Percentiles rank a stretch among this genome's conserved stretches.
These are phyloP conservation scores for Uropsilus gracilis DNA, from an alignment of 2,113 vertebrate genomes.

Conservation along the genomic window DNA sequence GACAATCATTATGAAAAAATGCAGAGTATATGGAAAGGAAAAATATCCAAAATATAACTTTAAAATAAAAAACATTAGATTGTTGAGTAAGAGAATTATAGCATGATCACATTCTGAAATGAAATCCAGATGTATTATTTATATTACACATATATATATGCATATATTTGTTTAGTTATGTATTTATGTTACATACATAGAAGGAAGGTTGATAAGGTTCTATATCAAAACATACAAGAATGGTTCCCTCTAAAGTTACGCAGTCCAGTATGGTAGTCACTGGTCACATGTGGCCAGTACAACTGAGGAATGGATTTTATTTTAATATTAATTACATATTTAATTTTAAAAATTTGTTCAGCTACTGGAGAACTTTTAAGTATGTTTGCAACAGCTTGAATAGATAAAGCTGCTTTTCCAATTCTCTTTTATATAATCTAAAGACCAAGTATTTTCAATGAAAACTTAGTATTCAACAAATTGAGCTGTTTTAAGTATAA, in stretches of 20 bases:
- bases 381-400: neutral
- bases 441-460: neutral
- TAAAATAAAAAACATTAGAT: neutral
- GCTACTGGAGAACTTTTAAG: neutral
- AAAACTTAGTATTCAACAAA: slow-evolving; percentile 1
- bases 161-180: neutral
- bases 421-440: neutral
- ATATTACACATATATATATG: neutral
- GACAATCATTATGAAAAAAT: neutral
- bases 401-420: neutral
- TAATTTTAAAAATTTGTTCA: neutral
- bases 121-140: neutral
- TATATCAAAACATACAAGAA: neutral
- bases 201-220: neutral
- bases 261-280: too few species aligned
- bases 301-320: neutral
- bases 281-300: neutral
- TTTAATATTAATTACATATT: slow-evolving; percentile 26
- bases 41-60: neutral
- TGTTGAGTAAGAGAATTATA: neutral
- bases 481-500: neutral
- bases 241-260: neutral
- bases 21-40: neutral
- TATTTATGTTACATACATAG: neutral
- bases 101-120: neutral